Base-by-base conservation (phyloP, 2,797 vertebrate genomes). In the Sitta carolinensis region DNA sequence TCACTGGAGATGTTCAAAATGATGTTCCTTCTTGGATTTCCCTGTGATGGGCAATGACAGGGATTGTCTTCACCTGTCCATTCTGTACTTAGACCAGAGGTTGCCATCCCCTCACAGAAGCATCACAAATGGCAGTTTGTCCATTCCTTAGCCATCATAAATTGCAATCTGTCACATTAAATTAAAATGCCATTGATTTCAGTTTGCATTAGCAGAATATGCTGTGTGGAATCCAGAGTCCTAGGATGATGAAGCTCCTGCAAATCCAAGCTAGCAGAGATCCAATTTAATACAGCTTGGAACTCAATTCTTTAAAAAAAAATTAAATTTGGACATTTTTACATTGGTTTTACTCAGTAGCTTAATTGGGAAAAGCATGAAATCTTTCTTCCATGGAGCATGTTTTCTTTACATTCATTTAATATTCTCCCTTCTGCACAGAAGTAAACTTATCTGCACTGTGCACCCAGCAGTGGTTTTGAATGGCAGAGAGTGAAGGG, bases 391-490 rank as follows among this genome's bases (percentile, higher is more conserved):
- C 47, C 43, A 47, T 34, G 43, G 32, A 91, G 12, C 40, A 73
- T 45, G 34, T 16, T 94, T 90, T 80, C 50, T 83, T 80, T 81
- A 63, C 8, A 18, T 59, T 81, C 21, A 52, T 75, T 94, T 77
- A 59, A 81, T 48, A 87, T 72, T 86, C 47, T 85, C 16, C n/a
- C 20, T 30, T 81, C 55, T 81, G 40, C 47, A 77, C 16, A 84
- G 63, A 80, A 64, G 82, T 79, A 57, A 89, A 96, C 36, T 63
- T 91, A 95, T 78, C 91, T 87, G 18, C 63, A 48, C 63, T 47
- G 1, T 78, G 76, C 93, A 96, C 84, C 81, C 79, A 90, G 86
- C 51, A 89, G 69, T 17, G 45, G 42, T 94, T 89, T 45, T 61
- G 87, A 92, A 84, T 61, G 76, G 87, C 55, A 93, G 89, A 70